Conservation (phyloP, 2,797 vertebrate genomes). For the Yasuhikotakia modesta region DNA sequence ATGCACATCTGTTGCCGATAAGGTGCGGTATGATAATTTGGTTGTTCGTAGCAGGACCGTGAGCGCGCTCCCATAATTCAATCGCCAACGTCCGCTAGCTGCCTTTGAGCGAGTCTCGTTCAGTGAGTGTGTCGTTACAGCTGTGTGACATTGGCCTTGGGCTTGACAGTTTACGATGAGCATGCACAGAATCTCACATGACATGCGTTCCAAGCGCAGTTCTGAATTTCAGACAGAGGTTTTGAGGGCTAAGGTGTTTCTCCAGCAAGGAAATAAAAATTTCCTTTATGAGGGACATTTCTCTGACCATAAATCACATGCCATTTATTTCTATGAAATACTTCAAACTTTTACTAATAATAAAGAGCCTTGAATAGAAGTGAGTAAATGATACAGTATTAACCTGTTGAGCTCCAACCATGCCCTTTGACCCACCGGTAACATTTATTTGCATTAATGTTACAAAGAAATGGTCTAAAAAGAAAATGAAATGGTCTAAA, state of each 20-base stretch:
- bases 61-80: conserved; percentile 7
- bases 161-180: conserved; percentile 16
- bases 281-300: no score
- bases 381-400: no score
- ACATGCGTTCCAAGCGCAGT: neutral
- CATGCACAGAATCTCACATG: conserved; percentile 8
- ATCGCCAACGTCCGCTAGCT: conserved; percentile 5
- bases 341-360: no score
- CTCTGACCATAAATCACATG: no score
- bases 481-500: no score
- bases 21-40: conserved; percentile 17
- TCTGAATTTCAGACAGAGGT: conserved; percentile 41
- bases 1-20: conserved; percentile 33
- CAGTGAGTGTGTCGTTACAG: conserved; percentile 43
- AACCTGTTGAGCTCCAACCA: no score
- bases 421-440: no score
- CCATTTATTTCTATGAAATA: no score
- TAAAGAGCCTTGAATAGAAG: no score
- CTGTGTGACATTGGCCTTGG: conserved; percentile 28
- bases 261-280: neutral
- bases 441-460: no score
- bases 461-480: no score
- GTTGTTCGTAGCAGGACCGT: conserved; percentile 1
- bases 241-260: neutral
- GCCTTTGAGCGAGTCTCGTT: conserved; percentile 23